Conservation (phyloP, 2,888 invertebrate species). For the Itoplectis maculator region DNA sequence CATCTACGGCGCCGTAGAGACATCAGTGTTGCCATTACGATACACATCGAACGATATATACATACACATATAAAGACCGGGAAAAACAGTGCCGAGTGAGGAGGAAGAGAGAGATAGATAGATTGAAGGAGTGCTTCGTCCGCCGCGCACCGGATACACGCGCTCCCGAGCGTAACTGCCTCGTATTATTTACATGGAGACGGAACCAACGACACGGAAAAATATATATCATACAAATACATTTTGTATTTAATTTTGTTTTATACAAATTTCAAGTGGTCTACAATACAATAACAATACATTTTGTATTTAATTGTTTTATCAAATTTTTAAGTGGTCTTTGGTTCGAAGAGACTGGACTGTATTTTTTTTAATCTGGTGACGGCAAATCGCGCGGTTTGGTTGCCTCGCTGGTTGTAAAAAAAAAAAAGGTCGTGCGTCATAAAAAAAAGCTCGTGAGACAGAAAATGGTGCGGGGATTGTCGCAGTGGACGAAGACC, state of each 20-base stretch:
- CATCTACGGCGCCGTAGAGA: conserved; percentile 28
- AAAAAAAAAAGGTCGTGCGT: no score
- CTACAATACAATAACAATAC: background rate
- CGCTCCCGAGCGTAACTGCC: conserved; percentile 53
- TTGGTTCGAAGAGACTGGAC: background rate
- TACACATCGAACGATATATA: background rate
- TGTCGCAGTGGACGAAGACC: conserved; percentile 96
- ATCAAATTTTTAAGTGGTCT: background rate
- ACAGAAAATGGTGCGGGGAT: conserved; percentile 92
- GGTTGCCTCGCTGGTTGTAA: conserved; percentile 24
- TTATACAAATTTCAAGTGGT: background rate
- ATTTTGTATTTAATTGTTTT: background rate
- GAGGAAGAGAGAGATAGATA: background rate
- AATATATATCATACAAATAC: background rate
- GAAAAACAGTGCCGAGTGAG: background rate
- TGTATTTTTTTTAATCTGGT: conserved; percentile 14
- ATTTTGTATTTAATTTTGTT: background rate
- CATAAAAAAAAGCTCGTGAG: conserved; percentile 37
- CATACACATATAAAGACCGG: no score
- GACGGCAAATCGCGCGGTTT: background rate
- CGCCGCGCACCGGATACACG: conserved; percentile 56
- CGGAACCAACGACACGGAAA: background rate
- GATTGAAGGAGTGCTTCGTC: background rate
- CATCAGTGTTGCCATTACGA: background rate
- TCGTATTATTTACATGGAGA: conserved; percentile 7